phyloP scores from a whole-genome alignment of 2,888 invertebrate genomes.

The Nasonia oneida region DNA sequence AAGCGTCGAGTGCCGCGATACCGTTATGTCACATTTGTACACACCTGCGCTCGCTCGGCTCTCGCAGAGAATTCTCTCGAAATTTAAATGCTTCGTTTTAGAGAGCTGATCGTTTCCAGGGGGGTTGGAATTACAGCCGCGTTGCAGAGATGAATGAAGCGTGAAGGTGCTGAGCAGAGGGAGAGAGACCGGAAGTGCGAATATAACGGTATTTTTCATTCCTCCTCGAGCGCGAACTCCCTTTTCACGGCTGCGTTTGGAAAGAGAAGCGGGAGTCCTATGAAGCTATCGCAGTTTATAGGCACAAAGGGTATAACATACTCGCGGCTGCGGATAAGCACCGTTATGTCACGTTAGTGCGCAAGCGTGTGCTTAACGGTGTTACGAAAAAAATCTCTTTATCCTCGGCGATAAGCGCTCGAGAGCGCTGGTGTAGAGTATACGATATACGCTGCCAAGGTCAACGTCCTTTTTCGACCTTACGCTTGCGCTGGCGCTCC shows the following conservation, averaged over 20 bases:
- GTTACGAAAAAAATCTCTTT: constrained; percentile 18
- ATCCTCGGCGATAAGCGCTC: too few relatives aligned
- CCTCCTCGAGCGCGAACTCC: too few relatives aligned
- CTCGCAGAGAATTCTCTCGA: neutral
- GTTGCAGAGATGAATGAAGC: constrained; percentile 52
- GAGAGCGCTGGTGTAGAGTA: too few relatives aligned
- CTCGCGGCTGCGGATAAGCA: constrained; percentile 56
- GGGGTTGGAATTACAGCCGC: neutral
- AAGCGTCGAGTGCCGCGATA: constrained; percentile 65
- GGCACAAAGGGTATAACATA: neutral
- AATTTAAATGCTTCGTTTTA: too few relatives aligned
- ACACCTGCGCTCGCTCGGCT: constrained; percentile 70
- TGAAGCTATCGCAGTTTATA: neutral
- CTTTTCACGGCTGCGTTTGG: neutral
- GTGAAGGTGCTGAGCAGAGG: neutral
- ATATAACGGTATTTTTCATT: too few relatives aligned
- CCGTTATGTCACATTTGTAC: constrained; percentile 79
- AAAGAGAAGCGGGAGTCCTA: neutral
- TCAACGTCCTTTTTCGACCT: constrained; percentile 72
- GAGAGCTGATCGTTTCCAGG: too few relatives aligned
- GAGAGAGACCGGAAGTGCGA: constrained; percentile 14
- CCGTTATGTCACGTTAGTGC: constrained; percentile 78
- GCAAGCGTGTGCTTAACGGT: constrained; percentile 76
- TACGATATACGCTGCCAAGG: constrained; percentile 60
- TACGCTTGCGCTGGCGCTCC: constrained; percentile 52